phyloP scores from a whole-genome alignment of 2,113 vertebrate genomes.

The Tachysurus vachellii region DNA sequence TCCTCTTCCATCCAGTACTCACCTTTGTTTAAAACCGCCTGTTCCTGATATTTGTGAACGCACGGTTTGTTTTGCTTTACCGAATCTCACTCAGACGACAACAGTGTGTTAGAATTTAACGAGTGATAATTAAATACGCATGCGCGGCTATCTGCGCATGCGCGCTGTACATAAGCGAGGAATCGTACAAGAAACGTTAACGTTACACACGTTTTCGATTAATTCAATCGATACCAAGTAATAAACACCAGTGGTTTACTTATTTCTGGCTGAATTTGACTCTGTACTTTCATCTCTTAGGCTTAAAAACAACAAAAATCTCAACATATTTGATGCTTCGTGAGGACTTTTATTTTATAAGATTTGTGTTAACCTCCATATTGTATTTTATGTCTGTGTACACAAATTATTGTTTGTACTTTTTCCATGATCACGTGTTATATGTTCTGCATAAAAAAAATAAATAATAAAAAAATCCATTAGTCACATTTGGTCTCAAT shows the following conservation, averaged over 20 bases:
- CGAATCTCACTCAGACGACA: background rate
- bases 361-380: too few relatives aligned
- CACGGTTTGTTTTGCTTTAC: background rate
- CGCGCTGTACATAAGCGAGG: background rate
- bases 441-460: background rate
- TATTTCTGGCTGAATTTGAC: too few relatives aligned
- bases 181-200: background rate
- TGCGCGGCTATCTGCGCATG: background rate
- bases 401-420: too few relatives aligned
- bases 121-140: background rate
- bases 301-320: too few relatives aligned
- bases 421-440: too few relatives aligned
- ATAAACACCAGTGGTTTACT: background rate
- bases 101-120: background rate
- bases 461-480: too few relatives aligned
- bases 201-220: background rate
- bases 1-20: background rate
- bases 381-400: too few relatives aligned
- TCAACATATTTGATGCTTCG: too few relatives aligned
- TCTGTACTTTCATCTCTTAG: too few relatives aligned
- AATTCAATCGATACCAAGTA: background rate
- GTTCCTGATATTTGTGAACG: too few relatives aligned
- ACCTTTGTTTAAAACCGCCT: background rate
- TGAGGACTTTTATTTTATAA: too few relatives aligned
- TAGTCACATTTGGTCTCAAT: background rate